Conservation (phyloP, 2,888 invertebrate species). For the Lasioglossum pauxillum region DNA sequence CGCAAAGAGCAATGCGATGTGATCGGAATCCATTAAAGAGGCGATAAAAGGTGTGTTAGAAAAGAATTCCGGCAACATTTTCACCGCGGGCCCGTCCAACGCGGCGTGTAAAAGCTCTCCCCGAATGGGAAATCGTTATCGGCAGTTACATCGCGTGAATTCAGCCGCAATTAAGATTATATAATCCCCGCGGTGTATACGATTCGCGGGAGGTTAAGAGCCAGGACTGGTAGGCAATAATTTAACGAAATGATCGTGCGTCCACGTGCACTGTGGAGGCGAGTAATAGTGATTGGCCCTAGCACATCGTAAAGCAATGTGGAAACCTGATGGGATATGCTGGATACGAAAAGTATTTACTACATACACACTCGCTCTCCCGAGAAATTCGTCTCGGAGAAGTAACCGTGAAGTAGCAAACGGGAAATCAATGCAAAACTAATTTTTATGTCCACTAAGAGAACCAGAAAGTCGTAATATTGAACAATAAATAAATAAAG, state of each 20-base stretch:
- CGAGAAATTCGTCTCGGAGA: background rate
- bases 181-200: slow-evolving; percentile 22
- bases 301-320: background rate
- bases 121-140: slow-evolving; percentile 10
- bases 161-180: slow-evolving; percentile 39
- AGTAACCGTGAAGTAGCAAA: background rate
- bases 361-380: background rate
- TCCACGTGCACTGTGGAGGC: background rate
- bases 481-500: too few species aligned
- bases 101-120: background rate
- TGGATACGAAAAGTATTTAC: background rate
- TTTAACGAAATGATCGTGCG: slow-evolving; percentile 21
- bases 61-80: background rate
- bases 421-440: background rate
- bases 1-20: background rate
- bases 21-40: slow-evolving; percentile 7
- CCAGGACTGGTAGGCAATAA: slow-evolving; percentile 32
- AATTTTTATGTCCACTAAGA: background rate
- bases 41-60: background rate
- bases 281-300: background rate
- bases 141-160: slow-evolving; percentile 17
- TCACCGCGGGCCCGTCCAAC: background rate
- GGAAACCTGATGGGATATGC: background rate
- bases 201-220: slow-evolving; percentile 16
- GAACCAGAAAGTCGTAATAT: too few species aligned